phyloP scores from a whole-genome alignment of 2,888 invertebrate genomes.

The Cinara cedri region DNA sequence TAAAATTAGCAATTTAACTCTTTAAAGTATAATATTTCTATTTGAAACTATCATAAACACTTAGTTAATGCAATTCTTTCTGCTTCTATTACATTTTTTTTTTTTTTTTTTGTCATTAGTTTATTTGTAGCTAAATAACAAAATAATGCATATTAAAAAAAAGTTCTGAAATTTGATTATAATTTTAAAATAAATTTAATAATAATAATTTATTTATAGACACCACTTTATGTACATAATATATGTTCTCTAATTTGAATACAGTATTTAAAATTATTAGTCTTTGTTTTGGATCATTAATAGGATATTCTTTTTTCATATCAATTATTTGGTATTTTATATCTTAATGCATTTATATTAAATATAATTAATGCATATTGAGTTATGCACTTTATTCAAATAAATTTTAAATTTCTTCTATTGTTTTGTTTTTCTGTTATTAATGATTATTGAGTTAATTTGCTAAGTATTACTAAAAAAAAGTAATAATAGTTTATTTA shows the following conservation, averaged over 20 bases:
- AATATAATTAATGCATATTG: background rate
- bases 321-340: background rate
- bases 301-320: no score
- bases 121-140: no score
- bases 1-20: constrained; percentile 30
- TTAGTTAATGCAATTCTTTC: background rate
- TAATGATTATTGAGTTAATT: background rate
- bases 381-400: background rate
- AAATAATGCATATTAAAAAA: background rate
- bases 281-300: no score
- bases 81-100: constrained; percentile 3
- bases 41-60: background rate
- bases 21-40: background rate
- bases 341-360: background rate
- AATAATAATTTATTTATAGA: no score
- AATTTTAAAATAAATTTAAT: no score
- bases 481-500: constrained; percentile 2
- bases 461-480: constrained; percentile 22
- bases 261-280: no score
- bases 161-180: no score
- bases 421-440: no score
- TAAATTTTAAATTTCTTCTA: background rate
- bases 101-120: no score
- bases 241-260: no score
- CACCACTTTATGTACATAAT: no score